Base-by-base conservation (phyloP, 2,888 invertebrate genomes). In the Ichneumoninae sp. region DNA sequence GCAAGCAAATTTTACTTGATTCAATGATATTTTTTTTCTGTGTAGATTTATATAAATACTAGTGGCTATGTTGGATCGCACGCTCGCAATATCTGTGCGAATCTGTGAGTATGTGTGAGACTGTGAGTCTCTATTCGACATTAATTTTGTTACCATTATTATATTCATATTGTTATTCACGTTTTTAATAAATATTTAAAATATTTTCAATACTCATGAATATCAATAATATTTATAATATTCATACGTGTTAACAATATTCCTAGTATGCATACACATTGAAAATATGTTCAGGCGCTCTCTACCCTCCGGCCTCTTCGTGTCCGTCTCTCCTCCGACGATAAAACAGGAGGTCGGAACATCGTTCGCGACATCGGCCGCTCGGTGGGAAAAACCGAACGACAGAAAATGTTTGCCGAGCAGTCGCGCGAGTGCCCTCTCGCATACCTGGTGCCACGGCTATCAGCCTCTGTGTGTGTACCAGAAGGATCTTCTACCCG, bases 361-460 rank as follows among this genome's bases (percentile, higher is more conserved):
- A 57, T 70, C n/a, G 7, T 57, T 33, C 8, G 36, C 62, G 62
- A 70, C 36, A 52, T 69, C 30, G 5, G 62, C 33, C 30, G 62
- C 16, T 16, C 30, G 65, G 33, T 50, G 71, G 33, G 75, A 75
- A 16, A 71, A 72, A 72, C 72, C 26, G 36, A 77, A 33, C 26
- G 78, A 84, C 40, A 22, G 71, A 75, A 79, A 72, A 77, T 74
- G 75, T 84, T 81, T 84, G 84, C 54, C 50, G 54, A 78, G 74
- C 54, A 72, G 77, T 52, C 62, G 62, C 30, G 33, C 65, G 74
- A 81, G 74, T 52, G 54, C 69, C 65, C 57, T 68, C 60, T 47
- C 44, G 44, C 44, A 52, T 60, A 47, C 33, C 40, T 44, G 36
- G 13, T 22, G 13, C 19, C 19, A 22, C 47, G 47, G 44, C 72